Conservation (phyloP, 2,113 vertebrate genomes). For the Ornithorhynchus anatinus region DNA sequence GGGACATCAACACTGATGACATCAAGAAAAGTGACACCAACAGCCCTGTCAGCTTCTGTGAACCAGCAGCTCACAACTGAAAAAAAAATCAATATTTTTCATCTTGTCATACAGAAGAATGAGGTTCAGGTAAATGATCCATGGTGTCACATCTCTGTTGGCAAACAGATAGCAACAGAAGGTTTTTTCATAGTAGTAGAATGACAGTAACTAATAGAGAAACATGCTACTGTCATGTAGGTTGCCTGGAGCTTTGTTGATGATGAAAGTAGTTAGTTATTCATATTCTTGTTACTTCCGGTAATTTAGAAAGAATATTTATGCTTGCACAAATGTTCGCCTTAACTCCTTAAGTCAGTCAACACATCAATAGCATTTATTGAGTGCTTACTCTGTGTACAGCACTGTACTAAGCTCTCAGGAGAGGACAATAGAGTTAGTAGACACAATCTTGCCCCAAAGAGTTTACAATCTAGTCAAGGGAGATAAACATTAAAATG, state of each 20-base stretch:
- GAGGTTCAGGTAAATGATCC: background rate
- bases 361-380: too few species aligned
- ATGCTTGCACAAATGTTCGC: background rate
- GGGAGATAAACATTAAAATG: too few species aligned
- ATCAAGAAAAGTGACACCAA: conserved; percentile 28
- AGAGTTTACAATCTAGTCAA: too few species aligned
- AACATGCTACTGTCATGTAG: background rate
- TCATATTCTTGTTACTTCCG: background rate
- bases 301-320: background rate
- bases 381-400: too few species aligned
- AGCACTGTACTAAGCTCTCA: too few species aligned
- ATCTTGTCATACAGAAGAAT: background rate
- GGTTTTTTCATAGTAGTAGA: background rate
- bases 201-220: fast-evolving
- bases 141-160: background rate
- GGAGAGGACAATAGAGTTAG: too few species aligned
- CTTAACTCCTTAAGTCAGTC: too few species aligned
- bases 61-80: background rate
- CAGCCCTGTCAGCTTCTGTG: background rate
- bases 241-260: background rate
- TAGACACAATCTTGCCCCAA: too few species aligned
- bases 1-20: background rate
- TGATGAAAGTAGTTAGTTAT: background rate
- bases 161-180: background rate
- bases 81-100: background rate